Conservation (phyloP, 2,888 invertebrate species). For the Agrochola litura region DNA sequence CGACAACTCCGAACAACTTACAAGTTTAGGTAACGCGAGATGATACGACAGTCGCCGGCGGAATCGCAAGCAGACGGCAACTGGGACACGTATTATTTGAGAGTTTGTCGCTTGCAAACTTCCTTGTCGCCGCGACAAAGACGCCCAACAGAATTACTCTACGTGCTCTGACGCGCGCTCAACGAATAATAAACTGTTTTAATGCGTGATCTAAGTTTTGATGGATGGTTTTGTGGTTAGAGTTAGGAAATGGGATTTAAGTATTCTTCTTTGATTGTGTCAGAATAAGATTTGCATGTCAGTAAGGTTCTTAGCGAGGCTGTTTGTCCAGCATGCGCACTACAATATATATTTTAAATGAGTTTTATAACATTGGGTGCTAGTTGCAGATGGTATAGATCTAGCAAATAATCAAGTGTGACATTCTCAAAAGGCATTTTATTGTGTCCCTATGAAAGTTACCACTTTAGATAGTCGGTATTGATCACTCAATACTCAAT, state of each 20-base stretch:
- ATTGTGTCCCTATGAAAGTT: not conserved
- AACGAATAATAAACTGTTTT: conserved; percentile 61
- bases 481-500: not conserved
- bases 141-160: conserved; percentile 71
- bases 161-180: conserved; percentile 68
- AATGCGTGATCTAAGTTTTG: conserved; percentile 59
- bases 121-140: conserved; percentile 69
- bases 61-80: conserved; percentile 70
- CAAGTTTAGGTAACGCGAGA: conserved; percentile 72
- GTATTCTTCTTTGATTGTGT: not conserved
- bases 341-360: not conserved
- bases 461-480: not conserved
- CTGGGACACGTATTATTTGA: conserved; percentile 72
- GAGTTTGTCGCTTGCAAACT: conserved; percentile 72
- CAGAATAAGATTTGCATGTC: not conserved
- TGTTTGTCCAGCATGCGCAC: not conserved
- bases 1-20: conserved; percentile 63
- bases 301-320: not conserved
- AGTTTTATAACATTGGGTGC: not conserved
- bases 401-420: not conserved
- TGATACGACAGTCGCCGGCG: conserved; percentile 66
- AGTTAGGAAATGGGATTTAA: not conserved
- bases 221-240: conserved; percentile 36
- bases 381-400: not conserved
- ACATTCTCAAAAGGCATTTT: not conserved